These are phyloP conservation scores for Eleutherodactylus coqui DNA, from an alignment of 2,797 vertebrate genomes.

Conservation along the genomic window DNA sequence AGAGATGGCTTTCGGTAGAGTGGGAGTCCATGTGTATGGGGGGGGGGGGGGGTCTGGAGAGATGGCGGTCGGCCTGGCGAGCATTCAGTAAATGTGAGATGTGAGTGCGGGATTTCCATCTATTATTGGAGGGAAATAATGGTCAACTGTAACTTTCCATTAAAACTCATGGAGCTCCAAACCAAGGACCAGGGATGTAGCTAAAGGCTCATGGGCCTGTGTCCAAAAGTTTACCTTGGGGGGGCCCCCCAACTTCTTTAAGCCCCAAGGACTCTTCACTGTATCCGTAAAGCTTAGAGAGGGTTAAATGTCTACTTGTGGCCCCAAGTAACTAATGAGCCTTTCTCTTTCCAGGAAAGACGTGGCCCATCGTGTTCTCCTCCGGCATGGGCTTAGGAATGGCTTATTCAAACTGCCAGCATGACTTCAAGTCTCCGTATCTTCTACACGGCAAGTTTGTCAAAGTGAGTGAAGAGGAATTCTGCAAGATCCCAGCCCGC, in stretches of 20 bases:
- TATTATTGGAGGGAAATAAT: neutral
- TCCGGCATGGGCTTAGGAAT: conserved; percentile 90
- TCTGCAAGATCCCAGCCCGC: neutral
- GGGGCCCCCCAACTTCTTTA: no score
- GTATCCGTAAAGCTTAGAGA: neutral
- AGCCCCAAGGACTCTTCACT: no score
- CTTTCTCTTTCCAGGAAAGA: conserved; percentile 77
- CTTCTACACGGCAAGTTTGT: conserved; percentile 87
- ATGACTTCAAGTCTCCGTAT: conserved; percentile 86
- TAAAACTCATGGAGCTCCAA: neutral
- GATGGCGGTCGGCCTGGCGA: no score
- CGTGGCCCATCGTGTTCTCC: conserved; percentile 87
- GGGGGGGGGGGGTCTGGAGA: no score
- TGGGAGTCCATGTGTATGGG: no score
- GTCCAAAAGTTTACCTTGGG: no score
- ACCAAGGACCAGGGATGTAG: fast-evolving
- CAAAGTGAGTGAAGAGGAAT: conserved; percentile 78
- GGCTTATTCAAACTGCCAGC: conserved; percentile 92
- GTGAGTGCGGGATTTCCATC: neutral
- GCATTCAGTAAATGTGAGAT: neutral
- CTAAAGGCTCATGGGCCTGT: no score
- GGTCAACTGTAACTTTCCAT: conserved; percentile 8
- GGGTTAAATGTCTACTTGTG: neutral
- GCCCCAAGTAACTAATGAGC: neutral
- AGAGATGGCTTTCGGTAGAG: no score